These are phyloP conservation scores for Helicoverpa assulta DNA, from an alignment of 2,888 invertebrate genomes.

Conservation along the genomic window DNA sequence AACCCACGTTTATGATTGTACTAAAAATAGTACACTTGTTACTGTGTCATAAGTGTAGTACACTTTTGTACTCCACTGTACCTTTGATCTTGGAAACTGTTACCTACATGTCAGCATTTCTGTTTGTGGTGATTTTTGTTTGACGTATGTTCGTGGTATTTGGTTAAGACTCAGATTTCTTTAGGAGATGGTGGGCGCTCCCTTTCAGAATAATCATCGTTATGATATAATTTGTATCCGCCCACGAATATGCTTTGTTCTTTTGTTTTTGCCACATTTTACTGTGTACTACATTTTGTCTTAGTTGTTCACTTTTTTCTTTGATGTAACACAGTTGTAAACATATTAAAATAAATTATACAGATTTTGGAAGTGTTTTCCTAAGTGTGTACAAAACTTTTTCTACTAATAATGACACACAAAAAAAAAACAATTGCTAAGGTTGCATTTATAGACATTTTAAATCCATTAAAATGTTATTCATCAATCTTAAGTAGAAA, in stretches of 20 bases:
- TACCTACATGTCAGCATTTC: slow-evolving; percentile 1
- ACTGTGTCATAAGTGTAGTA: slow-evolving; percentile 10
- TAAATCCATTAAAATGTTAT: not conserved
- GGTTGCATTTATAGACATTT: too few relatives aligned
- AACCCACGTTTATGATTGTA: slow-evolving; percentile 15
- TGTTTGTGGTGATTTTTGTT: slow-evolving; percentile 3
- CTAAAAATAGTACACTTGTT: slow-evolving; percentile 30
- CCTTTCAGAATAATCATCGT: slow-evolving; percentile 7
- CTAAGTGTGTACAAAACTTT: too few relatives aligned
- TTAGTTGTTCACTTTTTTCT: not conserved
- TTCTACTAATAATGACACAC: too few relatives aligned
- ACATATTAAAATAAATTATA: too few relatives aligned
- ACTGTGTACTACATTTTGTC: not conserved
- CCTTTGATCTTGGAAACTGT: slow-evolving; percentile 12
- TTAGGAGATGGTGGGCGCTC: slow-evolving; percentile 21
- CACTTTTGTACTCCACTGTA: not conserved
- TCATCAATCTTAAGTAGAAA: not conserved
- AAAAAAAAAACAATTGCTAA: too few relatives aligned
- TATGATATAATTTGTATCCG: slow-evolving; percentile 13
- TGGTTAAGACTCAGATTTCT: not conserved
- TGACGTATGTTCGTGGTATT: slow-evolving; percentile 9
- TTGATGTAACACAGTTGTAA: not conserved
- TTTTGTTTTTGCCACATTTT: not conserved
- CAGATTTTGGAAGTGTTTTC: too few relatives aligned
- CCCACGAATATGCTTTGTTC: slow-evolving; percentile 5